A percentile compares a stretch with the other conserved stretches of the same genome.
Evolutionary conservation across 1,140 invertebrate genomes (phyloP).

Genomic region (Drosophila eugracilis): DNA sequence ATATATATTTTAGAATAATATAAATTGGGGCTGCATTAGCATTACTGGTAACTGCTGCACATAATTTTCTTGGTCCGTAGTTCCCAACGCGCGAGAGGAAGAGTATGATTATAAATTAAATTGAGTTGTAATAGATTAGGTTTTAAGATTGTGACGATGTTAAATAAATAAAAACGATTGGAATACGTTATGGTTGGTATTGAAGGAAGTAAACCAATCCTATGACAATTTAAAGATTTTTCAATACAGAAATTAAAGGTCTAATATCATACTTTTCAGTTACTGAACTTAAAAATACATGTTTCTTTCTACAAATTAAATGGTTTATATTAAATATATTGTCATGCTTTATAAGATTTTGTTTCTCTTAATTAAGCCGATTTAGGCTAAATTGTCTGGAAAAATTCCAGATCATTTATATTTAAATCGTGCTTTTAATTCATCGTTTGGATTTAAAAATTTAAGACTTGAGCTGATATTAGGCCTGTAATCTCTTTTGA

Average conservation of each 20-base stretch:
- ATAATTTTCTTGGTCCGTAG: slow-evolving; percentile 70
- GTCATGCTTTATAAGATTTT: background rate
- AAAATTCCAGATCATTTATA: background rate
- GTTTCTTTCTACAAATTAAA: background rate
- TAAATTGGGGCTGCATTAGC: slow-evolving; percentile 37
- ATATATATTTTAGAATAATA: slow-evolving; percentile 40
- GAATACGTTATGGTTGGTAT: background rate
- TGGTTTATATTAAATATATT: background rate
- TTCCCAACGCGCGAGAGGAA: slow-evolving; percentile 69
- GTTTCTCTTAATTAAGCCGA: too few relatives aligned
- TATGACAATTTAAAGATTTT: background rate
- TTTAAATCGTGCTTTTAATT: background rate
- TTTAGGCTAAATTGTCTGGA: background rate
- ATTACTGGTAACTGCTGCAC: slow-evolving; percentile 63
- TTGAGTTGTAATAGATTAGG: slow-evolving; percentile 23
- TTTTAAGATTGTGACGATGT: slow-evolving; percentile 36
- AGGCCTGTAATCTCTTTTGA: background rate
- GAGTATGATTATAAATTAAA: slow-evolving; percentile 52
- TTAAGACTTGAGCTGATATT: background rate
- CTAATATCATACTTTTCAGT: background rate
- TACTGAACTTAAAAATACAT: background rate
- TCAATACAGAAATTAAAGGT: background rate
- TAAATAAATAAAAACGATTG: slow-evolving; percentile 66
- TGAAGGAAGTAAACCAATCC: slow-evolving; percentile 1
- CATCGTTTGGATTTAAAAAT: background rate